phyloP scores from a whole-genome alignment of 1,140 invertebrate genomes.

The Meloidogyne hapla region DNA sequence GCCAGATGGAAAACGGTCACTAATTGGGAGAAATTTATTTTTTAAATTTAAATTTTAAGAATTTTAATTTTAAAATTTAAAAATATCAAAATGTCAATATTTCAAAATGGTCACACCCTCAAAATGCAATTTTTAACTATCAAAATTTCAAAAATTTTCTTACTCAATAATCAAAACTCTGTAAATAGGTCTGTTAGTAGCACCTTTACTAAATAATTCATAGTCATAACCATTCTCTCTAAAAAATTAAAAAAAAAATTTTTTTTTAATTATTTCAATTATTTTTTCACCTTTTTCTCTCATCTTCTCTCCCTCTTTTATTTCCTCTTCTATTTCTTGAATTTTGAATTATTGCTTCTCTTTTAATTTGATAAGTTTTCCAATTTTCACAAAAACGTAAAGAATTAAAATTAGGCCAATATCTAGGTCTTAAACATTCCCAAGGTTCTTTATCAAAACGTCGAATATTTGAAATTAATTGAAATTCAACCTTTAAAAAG shows the following conservation, averaged over 20 bases:
- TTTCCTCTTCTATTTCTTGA: neutral
- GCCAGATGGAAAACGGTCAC: neutral
- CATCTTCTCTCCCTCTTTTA: neutral
- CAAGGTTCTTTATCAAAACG: conserved; percentile 12
- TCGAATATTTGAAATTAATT: conserved; percentile 1
- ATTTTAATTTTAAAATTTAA: too few species aligned
- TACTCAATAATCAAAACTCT: conserved; percentile 18
- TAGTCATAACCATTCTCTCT: neutral
- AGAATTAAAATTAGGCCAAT: conserved; percentile 8
- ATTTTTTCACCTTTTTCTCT: neutral
- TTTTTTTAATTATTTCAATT: neutral
- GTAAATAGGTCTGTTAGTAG: neutral
- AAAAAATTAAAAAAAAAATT: conserved; percentile 9
- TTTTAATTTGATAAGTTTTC: conserved; percentile 1
- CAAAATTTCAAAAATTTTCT: neutral
- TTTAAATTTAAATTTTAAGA: too few species aligned
- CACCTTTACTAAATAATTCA: neutral
- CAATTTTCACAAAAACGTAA: conserved; percentile 12
- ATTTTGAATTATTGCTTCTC: neutral
- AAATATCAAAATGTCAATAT: too few species aligned
- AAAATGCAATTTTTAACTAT: neutral
- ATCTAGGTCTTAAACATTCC: conserved; percentile 11
- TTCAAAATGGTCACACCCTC: conserved; percentile 2
- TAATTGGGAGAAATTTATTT: conserved; percentile 7
- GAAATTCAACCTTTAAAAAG: conserved; percentile 6